Evolutionary conservation across 2,797 vertebrate species (phyloP).

Genomic region (Emydoidea blandingii): DNA sequence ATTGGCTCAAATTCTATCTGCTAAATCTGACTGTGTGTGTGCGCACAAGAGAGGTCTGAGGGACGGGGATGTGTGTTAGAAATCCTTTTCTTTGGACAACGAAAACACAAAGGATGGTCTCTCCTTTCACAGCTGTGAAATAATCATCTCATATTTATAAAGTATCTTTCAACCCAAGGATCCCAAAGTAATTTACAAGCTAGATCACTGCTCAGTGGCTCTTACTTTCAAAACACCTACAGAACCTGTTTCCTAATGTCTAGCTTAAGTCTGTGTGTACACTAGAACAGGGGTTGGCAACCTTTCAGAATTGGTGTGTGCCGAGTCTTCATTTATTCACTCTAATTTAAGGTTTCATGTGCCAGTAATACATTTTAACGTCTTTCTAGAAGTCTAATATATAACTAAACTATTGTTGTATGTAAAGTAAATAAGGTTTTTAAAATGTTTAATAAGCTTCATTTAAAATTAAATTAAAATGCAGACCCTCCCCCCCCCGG

Average conservation of each 20-base stretch:
- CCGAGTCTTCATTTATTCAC: too few species aligned
- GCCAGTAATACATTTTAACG: too few species aligned
- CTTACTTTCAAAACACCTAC: not conserved
- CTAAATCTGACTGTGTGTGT: constrained; percentile 13
- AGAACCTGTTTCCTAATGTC: not conserved
- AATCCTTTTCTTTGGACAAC: not conserved
- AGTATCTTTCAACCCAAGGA: not conserved
- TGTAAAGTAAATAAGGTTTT: too few species aligned
- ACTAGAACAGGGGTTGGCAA: not conserved
- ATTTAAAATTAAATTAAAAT: too few species aligned
- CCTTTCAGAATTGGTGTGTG: too few species aligned
- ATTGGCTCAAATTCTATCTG: constrained; percentile 39
- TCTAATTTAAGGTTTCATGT: too few species aligned
- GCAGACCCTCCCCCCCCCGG: too few species aligned
- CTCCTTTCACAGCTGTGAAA: constrained; percentile 1
- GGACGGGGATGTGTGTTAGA: not conserved
- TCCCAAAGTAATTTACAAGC: constrained; percentile 18
- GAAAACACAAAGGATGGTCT: not conserved
- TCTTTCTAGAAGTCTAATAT: too few species aligned
- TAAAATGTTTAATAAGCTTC: too few species aligned
- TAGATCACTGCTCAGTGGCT: not conserved
- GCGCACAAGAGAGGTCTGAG: not conserved
- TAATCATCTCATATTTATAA: constrained; percentile 8
- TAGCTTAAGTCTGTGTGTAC: not conserved
- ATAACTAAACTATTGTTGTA: too few species aligned